phyloP scores from a whole-genome alignment of 1,140 invertebrate genomes.

The Tenebrio molitor region DNA sequence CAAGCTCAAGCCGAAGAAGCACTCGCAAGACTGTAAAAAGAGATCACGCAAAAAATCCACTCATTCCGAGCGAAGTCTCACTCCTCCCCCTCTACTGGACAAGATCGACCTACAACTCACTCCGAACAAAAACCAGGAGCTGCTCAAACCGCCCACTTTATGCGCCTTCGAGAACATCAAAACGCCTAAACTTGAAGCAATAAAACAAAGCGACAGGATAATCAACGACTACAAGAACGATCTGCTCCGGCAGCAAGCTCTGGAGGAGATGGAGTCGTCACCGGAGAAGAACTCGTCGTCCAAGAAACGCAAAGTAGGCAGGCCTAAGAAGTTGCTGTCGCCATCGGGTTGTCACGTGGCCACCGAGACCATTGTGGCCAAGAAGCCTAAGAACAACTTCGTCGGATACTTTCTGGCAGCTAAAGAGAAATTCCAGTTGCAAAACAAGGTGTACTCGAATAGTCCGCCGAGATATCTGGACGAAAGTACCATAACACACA shows the following conservation, averaged over 20 bases:
- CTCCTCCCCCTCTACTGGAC: constrained; percentile 65
- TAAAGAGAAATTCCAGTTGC: constrained; percentile 73
- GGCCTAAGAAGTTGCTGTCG: constrained; percentile 81
- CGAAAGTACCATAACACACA: constrained; percentile 55
- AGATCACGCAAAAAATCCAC: constrained; percentile 65
- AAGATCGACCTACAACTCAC: constrained; percentile 59
- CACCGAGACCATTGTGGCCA: constrained; percentile 85
- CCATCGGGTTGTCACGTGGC: constrained; percentile 72
- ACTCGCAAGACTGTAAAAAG: constrained; percentile 65
- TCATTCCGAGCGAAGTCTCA: constrained; percentile 57
- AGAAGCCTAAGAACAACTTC: constrained; percentile 78
- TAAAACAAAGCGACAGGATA: constrained; percentile 40
- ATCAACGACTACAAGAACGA: constrained; percentile 44
- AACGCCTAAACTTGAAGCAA: constrained; percentile 29
- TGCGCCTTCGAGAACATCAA: constrained; percentile 47
- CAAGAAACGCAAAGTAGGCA: constrained; percentile 86
- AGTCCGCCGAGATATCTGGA: constrained; percentile 69
- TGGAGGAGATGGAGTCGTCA: constrained; percentile 47
- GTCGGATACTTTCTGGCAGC: constrained; percentile 76
- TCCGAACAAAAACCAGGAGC: constrained; percentile 53
- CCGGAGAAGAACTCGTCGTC: constrained; percentile 71
- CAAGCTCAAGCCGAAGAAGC: constrained; percentile 74
- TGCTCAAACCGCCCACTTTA: constrained; percentile 66
- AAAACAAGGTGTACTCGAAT: constrained; percentile 69
- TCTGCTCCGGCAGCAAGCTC: constrained; percentile 4